A percentile compares a stretch with the other conserved stretches of the same genome.
Evolutionary conservation across 1,140 invertebrate genomes (phyloP).

Genomic region (Chironomus tepperi): DNA sequence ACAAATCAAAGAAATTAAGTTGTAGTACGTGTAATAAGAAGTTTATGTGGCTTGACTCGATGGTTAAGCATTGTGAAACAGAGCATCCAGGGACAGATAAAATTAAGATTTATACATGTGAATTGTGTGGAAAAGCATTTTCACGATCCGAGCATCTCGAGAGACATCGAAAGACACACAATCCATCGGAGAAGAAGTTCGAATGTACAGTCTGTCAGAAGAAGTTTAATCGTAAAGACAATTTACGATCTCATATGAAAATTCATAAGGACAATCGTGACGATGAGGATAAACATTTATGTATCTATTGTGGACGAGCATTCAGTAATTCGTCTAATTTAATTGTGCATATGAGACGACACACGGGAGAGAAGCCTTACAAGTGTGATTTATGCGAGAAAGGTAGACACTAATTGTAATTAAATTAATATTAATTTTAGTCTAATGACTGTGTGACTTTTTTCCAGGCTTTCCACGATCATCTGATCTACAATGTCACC

Average conservation of each 20-base stretch:
- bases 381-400: slow-evolving; percentile 44
- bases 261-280: slow-evolving; percentile 35
- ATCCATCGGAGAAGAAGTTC: slow-evolving; percentile 39
- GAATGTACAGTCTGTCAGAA: slow-evolving; percentile 45
- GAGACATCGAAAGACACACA: slow-evolving; percentile 43
- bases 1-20: slow-evolving; percentile 29
- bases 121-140: slow-evolving; percentile 43
- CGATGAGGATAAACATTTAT: slow-evolving; percentile 38
- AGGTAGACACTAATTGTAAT: slow-evolving; percentile 31
- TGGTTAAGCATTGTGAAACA: slow-evolving; percentile 42
- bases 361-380: slow-evolving; percentile 37
- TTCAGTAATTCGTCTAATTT: slow-evolving; percentile 49
- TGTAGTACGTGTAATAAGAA: slow-evolving; percentile 39
- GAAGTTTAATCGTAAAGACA: slow-evolving; percentile 43
- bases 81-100: slow-evolving; percentile 37
- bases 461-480: slow-evolving; percentile 41
- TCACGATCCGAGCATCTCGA: slow-evolving; percentile 44
- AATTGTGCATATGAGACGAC: slow-evolving; percentile 47
- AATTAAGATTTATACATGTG: slow-evolving; percentile 40
- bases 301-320: slow-evolving; percentile 46
- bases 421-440: background rate
- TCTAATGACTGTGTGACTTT: background rate
- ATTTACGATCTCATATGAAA: slow-evolving; percentile 36
- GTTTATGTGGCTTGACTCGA: slow-evolving; percentile 40
- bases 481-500: slow-evolving; percentile 42